Evolutionary conservation across 35 echinoderm and acorn worm species (phyloP), one percentile per base, ranked within the genome.

Genomic region (Lytechinus variegatus): DNA sequence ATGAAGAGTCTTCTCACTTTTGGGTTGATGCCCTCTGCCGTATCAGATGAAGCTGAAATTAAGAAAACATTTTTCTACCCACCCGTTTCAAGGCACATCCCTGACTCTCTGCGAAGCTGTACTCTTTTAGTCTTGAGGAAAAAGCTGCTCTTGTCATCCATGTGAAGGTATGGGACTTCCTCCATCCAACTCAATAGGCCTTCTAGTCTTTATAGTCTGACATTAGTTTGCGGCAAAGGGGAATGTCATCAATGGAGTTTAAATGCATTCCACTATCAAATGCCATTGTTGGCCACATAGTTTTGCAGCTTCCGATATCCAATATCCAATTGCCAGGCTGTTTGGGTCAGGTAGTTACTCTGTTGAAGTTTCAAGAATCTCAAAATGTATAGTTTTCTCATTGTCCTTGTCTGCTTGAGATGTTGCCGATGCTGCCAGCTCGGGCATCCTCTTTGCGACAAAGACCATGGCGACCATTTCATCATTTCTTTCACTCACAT

Each of bases 161-260:
- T 93, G 7, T 10, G 19, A 92, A 95, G 94, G 33, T 92, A 95
- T 9, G 52, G 1, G 8, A 95, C 86, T n/a, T 97, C 96, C 28
- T 87, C 12, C 4, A 95, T 24, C 94, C 94, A 95, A 6, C 94
- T 89, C 21, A 94, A 95, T 19, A 96, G 52, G 94, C 93, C 87
- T 96, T 96, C 24, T 87, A 53, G 28, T 96, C 96, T 53, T 95
- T 95, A 55, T 97, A 95, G 55, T 97, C 96, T 7, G n/a, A 53
- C 56, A 93, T 95, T 52, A 97, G 44, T 54, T 56, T 52, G 10
- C 4, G 33, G 4, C 87, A 3, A 13, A 89, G 52, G 7, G 28
- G 28, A 3, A 93, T 21, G 19, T 93, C 53, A 53, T 93, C 91
- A 27, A 93, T 93, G 24, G 16, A 56, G 8, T 93, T 53, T 4